phyloP scores from a whole-genome alignment of 2,797 vertebrate genomes.

The Pangasius krempfi region DNA sequence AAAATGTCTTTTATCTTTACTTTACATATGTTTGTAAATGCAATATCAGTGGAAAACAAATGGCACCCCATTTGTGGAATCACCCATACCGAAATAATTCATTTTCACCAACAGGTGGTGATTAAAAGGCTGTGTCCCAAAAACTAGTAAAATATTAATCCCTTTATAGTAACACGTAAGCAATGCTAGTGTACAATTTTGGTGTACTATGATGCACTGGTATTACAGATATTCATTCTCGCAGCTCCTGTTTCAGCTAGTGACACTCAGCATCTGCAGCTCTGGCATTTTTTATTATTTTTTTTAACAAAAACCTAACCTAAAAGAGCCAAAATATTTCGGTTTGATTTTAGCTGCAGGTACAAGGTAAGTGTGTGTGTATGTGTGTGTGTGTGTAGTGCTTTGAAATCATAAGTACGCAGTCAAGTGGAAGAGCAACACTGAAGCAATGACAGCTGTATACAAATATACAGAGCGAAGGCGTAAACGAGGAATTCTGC shows the following conservation, averaged over 20 bases:
- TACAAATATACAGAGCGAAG: conserved; percentile 55
- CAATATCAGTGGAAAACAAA: neutral
- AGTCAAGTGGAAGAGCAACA: conserved; percentile 48
- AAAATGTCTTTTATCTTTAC: neutral
- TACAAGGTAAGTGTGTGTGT: neutral
- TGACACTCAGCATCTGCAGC: neutral
- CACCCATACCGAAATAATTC: neutral
- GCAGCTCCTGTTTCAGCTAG: neutral
- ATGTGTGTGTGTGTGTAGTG: conserved; percentile 21
- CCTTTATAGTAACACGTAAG: neutral
- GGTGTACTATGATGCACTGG: neutral
- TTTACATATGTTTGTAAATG: neutral
- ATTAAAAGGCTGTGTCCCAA: neutral
- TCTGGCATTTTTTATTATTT: too few relatives aligned
- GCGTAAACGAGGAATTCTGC: conserved; percentile 49
- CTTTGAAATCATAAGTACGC: conserved; percentile 31
- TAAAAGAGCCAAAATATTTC: neutral
- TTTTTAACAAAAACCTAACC: neutral
- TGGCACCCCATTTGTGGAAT: neutral
- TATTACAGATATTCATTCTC: neutral
- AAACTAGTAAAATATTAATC: neutral
- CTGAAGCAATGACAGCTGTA: conserved; percentile 13
- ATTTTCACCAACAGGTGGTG: neutral
- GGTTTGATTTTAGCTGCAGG: neutral
- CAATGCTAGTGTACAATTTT: neutral